Evolutionary conservation across 2,113 vertebrate genomes (phyloP), one percentile per base, ranked within the genome.

Genomic region (Triplophysa rosa): DNA sequence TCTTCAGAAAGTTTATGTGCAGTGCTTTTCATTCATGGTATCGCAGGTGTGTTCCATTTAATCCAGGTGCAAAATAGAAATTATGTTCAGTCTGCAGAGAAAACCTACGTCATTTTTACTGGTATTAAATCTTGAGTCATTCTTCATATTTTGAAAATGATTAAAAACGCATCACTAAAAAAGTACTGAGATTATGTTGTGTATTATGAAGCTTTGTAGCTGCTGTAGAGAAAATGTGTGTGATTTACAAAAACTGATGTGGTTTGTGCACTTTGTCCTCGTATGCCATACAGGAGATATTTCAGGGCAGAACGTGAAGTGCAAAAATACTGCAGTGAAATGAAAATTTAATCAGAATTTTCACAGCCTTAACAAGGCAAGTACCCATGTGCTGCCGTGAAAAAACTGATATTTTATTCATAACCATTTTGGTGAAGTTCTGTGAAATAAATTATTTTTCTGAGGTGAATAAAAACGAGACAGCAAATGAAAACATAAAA

Each of bases 321-420:
- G 94, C 63, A 92, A 91, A 95, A 93, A 94, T 92, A 93, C 93
- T 94, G 93, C 91, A 94, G 93, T 92, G 91, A 93, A 95, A 94
- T 95, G 93, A 94, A 95, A 95, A 94, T 95, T 95, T 95, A 94
- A 95, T 95, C 94, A 94, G 93, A 90, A 90, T 95, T 93, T 95
- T 94, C 92, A 93, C 93, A 94, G 93, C 93, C 95, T 95, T 95
- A 95, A 95, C 94, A 95, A 95, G 94, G 92, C 93, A 94, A 95
- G 95, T 94, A 94, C 93, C 94, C 94, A 95, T 94, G 95, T 94
- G 93, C 91, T 91, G 91, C 91, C 91, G 90, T 88, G 92, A 93
- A 94, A 92, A 69, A 94, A 94, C 93, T 95, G 93, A 95, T 95
- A 95, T 95, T 95, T 95, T 94, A 95, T 95, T 95, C 93, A 95